A percentile compares a stretch with the other conserved stretches of the same genome.
phyloP scores from a whole-genome alignment of 2,888 invertebrate species.

The Clitarchus hookeri region DNA sequence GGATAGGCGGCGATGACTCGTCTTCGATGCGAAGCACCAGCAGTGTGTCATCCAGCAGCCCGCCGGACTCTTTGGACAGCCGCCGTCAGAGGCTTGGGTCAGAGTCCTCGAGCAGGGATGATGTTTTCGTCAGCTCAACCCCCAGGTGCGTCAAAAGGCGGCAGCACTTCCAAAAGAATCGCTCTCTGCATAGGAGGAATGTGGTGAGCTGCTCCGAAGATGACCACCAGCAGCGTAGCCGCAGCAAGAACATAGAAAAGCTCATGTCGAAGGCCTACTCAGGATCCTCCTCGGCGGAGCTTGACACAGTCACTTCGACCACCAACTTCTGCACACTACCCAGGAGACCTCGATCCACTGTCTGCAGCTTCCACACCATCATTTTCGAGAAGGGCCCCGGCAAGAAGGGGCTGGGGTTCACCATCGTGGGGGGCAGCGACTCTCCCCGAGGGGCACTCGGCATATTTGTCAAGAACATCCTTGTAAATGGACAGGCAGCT shows the following conservation, averaged over 20 bases:
- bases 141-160: constrained; percentile 53
- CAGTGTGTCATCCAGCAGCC: neutral
- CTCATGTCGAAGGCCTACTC: neutral
- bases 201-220: constrained; percentile 62
- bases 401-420: constrained; percentile 85
- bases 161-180: constrained; percentile 67
- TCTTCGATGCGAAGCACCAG: constrained; percentile 22
- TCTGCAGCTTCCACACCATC: constrained; percentile 73
- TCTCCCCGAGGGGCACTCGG: constrained; percentile 83
- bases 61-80: constrained; percentile 28
- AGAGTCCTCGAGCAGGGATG: neutral
- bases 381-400: constrained; percentile 80
- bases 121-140: constrained; percentile 44
- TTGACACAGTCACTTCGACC: constrained; percentile 3
- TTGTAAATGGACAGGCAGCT: constrained; percentile 80
- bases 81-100: constrained; percentile 33
- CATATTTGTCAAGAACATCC: constrained; percentile 84
- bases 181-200: constrained; percentile 63
- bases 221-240: neutral
- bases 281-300: neutral
- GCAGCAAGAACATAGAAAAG: neutral
- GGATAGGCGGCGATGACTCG: constrained; percentile 15
- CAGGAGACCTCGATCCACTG: constrained; percentile 65
- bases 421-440: constrained; percentile 85
- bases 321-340: constrained; percentile 73